phyloP scores from a whole-genome alignment of 1,140 invertebrate genomes.

The Lucilia sericata region DNA sequence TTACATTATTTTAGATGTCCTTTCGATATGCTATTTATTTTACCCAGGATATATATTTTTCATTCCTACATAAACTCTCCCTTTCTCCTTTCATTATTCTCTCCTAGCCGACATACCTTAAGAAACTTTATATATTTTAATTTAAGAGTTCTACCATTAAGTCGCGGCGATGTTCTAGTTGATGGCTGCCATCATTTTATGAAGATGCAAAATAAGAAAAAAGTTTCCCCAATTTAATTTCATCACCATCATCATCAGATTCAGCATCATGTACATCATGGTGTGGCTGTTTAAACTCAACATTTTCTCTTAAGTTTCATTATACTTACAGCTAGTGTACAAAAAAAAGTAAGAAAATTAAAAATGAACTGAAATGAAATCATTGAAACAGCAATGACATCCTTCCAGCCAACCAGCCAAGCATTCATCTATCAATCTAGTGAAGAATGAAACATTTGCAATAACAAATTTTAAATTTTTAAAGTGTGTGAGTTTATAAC shows the following conservation, averaged over 20 bases:
- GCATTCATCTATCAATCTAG: background rate
- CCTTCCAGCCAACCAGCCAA: constrained; percentile 50
- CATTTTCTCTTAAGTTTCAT: background rate
- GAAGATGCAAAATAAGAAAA: constrained; percentile 38
- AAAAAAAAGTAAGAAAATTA: background rate
- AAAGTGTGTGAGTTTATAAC: background rate
- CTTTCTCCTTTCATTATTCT: too few relatives aligned
- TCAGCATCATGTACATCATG: background rate
- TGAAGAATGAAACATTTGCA: too few relatives aligned
- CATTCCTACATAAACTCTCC: too few relatives aligned
- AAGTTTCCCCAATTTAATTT: constrained; percentile 68
- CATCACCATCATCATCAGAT: constrained; percentile 61
- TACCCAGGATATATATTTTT: too few relatives aligned
- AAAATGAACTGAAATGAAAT: constrained; percentile 27
- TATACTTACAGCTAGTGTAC: background rate
- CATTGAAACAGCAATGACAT: constrained; percentile 14
- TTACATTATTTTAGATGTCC: too few relatives aligned
- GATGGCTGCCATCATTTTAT: constrained; percentile 57
- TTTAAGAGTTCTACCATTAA: constrained; percentile 26
- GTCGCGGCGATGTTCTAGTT: constrained; percentile 50
- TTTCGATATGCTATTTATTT: too few relatives aligned
- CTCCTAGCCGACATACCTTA: constrained; percentile 33
- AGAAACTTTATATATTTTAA: constrained; percentile 49
- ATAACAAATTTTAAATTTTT: background rate
- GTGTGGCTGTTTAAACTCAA: background rate